phyloP scores from a whole-genome alignment of 2,888 invertebrate species.

The Sclerodermus sp. region DNA sequence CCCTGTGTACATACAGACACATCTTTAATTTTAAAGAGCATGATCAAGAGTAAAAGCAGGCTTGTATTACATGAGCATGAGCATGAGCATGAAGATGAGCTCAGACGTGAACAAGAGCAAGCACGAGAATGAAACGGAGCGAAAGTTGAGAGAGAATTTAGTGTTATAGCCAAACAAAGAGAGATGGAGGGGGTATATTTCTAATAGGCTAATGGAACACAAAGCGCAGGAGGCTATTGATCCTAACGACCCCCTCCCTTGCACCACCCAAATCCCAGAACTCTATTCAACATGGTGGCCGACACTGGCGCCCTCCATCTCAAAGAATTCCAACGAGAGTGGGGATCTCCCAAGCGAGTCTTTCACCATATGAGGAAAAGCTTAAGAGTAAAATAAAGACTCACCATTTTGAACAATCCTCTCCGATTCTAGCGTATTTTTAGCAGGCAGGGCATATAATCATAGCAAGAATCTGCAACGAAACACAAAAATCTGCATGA shows the following conservation, averaged over 20 bases:
- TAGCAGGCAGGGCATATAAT: constrained; percentile 19
- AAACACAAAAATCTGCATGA: constrained; percentile 27
- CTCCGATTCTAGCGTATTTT: constrained; percentile 25
- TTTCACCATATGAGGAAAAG: neutral
- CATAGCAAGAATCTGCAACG: constrained; percentile 40
- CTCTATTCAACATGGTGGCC: neutral
- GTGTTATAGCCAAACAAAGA: too few relatives aligned
- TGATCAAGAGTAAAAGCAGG: too few relatives aligned
- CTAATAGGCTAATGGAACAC: neutral
- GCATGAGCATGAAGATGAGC: too few relatives aligned
- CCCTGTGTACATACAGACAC: too few relatives aligned
- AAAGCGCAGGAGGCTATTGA: constrained; percentile 32
- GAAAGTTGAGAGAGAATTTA: neutral
- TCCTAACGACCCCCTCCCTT: constrained; percentile 17
- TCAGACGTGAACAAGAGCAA: too few relatives aligned
- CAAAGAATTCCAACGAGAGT: neutral
- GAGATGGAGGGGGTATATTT: too few relatives aligned
- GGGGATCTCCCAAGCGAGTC: neutral
- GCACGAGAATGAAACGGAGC: too few relatives aligned
- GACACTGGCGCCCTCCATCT: constrained; percentile 29
- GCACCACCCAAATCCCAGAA: constrained; percentile 1
- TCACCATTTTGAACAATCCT: constrained; percentile 34
- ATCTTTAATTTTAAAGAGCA: too few relatives aligned
- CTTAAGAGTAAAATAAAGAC: constrained; percentile 8
- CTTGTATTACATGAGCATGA: too few relatives aligned